Evolutionary conservation across 2,113 vertebrate genomes (phyloP).

Genomic region (Sciurus niger): DNA sequence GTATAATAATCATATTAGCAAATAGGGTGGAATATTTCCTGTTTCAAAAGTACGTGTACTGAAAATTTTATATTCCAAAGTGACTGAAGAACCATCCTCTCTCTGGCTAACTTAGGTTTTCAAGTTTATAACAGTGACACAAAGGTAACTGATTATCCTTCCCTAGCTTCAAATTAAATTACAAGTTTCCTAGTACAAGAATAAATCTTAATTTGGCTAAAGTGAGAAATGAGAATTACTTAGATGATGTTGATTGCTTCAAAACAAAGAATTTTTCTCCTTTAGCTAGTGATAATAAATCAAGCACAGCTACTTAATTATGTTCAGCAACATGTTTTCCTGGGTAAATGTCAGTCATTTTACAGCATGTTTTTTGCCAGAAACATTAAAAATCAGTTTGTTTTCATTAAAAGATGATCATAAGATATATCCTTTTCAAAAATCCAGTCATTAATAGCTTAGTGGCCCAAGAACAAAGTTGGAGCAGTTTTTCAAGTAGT

Average conservation of each 20-base stretch:
- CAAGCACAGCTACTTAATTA: conserved; percentile 50
- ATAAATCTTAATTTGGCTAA: conserved; percentile 17
- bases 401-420: conserved; percentile 57
- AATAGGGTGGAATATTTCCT: neutral
- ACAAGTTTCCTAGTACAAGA: neutral
- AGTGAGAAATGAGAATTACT: neutral
- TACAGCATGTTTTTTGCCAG: neutral
- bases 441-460: neutral
- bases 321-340: conserved; percentile 35
- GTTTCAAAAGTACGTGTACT: neutral
- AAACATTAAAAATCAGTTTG: conserved; percentile 71
- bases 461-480: neutral
- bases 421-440: conserved; percentile 7
- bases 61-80: neutral
- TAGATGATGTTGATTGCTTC: neutral
- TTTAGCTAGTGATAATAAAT: conserved; percentile 29
- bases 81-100: neutral
- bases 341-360: conserved; percentile 37
- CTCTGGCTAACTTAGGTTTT: neutral
- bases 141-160: neutral
- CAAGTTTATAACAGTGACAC: neutral
- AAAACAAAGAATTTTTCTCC: conserved; percentile 7
- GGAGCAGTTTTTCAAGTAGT: neutral
- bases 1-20: neutral
- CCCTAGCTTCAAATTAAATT: neutral